These are phyloP conservation scores for Tetragonisca angustula DNA, from an alignment of 2,888 invertebrate species.

Conservation along the genomic window DNA sequence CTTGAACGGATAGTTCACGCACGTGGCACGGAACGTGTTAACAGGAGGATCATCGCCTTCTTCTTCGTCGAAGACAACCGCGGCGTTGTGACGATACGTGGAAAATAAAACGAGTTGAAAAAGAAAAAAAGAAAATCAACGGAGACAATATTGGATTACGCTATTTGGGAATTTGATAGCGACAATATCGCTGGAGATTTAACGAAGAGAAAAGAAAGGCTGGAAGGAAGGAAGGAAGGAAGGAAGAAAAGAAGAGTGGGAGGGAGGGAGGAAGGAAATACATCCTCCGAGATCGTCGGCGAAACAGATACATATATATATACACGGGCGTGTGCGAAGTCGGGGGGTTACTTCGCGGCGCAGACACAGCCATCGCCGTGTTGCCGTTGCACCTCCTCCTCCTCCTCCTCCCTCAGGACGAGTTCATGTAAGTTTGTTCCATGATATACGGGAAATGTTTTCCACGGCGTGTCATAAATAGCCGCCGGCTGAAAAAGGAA, in stretches of 20 bases:
- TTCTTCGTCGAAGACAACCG: too few relatives aligned
- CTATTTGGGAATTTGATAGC: slow-evolving; percentile 59
- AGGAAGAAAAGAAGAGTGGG: neutral
- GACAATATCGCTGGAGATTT: slow-evolving; percentile 60
- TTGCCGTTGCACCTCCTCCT: slow-evolving; percentile 35
- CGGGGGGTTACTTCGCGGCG: slow-evolving; percentile 27
- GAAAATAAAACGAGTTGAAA: neutral
- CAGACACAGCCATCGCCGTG: neutral
- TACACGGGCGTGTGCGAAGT: too few relatives aligned
- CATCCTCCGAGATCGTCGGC: slow-evolving; percentile 34
- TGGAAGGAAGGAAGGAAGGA: slow-evolving; percentile 11
- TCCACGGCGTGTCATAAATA: slow-evolving; percentile 79
- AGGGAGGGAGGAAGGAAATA: slow-evolving; percentile 33
- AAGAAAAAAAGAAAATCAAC: neutral
- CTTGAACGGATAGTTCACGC: too few relatives aligned
- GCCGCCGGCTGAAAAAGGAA: slow-evolving; percentile 58
- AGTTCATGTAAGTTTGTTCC: slow-evolving; percentile 78
- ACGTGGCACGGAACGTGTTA: too few relatives aligned
- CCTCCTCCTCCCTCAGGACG: slow-evolving; percentile 55
- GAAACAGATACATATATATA: slow-evolving; percentile 19
- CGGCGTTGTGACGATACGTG: neutral
- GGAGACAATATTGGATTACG: slow-evolving; percentile 43
- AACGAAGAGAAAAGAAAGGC: slow-evolving; percentile 10
- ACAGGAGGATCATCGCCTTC: neutral
- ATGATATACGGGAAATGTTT: slow-evolving; percentile 80